phyloP scores from a whole-genome alignment of 2,113 vertebrate genomes.

The Gallinago undulata region DNA sequence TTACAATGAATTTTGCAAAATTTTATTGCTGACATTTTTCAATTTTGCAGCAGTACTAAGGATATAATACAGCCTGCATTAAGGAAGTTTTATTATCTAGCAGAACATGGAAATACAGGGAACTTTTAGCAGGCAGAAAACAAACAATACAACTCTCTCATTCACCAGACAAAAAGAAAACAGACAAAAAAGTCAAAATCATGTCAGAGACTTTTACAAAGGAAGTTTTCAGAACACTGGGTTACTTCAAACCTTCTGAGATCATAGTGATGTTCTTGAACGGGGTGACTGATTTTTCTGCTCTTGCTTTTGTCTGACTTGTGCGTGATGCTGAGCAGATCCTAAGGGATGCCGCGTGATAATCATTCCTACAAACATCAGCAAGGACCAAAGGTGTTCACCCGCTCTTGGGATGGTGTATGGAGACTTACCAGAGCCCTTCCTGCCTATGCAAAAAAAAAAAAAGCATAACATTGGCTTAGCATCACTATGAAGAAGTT shows the following conservation, averaged over 20 bases:
- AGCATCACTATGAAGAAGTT: not conserved
- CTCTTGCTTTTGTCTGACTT: not conserved
- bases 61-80: not conserved
- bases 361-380: not conserved
- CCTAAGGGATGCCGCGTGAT: not conserved
- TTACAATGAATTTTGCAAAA: not conserved
- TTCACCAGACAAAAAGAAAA: not conserved
- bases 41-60: not conserved
- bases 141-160: not conserved
- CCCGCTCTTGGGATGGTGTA: rapidly evolving
- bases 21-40: not conserved
- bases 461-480: not conserved
- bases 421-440: not conserved
- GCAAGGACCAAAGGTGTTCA: not conserved
- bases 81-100: not conserved
- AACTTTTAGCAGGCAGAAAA: not conserved
- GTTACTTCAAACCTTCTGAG: not conserved
- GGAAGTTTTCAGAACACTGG: not conserved
- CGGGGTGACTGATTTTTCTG: not conserved
- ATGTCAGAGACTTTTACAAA: rapidly evolving
- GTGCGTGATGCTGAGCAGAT: not conserved
- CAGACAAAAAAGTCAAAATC: not conserved
- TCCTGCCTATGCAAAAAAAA: not conserved
- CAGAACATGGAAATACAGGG: not conserved
- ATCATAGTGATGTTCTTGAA: not conserved